A percentile compares a stretch with the other conserved stretches of the same genome.
Conservation (phyloP, 2,113 vertebrate species). For the Tringa solitaria region DNA sequence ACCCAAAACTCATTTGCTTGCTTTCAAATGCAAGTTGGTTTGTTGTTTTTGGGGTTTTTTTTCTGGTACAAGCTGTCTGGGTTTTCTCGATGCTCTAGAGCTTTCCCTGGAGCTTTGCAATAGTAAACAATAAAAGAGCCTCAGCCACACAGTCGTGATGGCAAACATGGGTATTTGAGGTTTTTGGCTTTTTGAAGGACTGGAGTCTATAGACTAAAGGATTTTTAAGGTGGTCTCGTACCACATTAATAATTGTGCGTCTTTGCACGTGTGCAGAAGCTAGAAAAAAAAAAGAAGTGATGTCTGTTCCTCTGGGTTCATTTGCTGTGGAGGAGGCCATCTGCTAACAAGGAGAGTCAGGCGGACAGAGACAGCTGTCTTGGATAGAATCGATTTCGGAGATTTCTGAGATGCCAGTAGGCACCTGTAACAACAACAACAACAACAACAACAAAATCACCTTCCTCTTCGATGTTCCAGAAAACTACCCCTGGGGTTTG, state of each 20-base stretch:
- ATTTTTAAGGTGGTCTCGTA: not conserved
- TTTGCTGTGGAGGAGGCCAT: not conserved
- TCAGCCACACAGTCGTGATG: not conserved
- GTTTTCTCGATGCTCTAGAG: not conserved
- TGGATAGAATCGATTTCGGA: not conserved
- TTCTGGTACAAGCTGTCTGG: not conserved
- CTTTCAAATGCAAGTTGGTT: not conserved
- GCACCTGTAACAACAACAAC: not conserved
- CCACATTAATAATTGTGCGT: not conserved
- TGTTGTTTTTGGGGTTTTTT: too few relatives aligned
- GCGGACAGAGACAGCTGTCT: accelerated
- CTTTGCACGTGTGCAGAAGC: not conserved
- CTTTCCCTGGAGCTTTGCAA: not conserved
- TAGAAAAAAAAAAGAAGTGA: not conserved
- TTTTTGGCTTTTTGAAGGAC: not conserved
- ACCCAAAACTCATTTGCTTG: not conserved
- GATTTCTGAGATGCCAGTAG: not conserved
- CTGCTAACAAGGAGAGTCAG: not conserved
- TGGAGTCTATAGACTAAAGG: not conserved
- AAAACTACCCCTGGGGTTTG: not conserved
- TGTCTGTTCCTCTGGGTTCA: not conserved
- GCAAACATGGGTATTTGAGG: accelerated
- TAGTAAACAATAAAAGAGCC: not conserved
- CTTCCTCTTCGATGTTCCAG: not conserved
- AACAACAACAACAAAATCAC: too few relatives aligned